Evolutionary conservation across 1,140 invertebrate species (phyloP).

Genomic region (Vanessa tameamea): DNA sequence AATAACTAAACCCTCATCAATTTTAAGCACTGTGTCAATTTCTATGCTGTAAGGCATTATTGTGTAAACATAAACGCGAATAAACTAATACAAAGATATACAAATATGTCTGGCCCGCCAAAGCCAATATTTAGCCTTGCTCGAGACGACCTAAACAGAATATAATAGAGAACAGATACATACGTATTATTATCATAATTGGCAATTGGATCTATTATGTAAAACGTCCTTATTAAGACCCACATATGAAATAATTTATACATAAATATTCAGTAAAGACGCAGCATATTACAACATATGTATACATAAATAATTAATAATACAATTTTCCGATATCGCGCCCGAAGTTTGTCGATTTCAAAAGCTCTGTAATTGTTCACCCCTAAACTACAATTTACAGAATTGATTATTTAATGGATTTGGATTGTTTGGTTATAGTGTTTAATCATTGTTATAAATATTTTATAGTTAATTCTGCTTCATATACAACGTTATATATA

Average conservation of each 20-base stretch:
- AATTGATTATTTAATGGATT: not conserved
- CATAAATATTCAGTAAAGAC: not conserved
- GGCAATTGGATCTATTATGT: not conserved
- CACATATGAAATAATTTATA: not conserved
- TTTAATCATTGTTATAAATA: not conserved
- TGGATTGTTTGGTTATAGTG: not conserved
- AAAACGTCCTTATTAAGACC: too few species aligned
- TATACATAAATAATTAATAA: not conserved
- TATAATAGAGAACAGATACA: not conserved
- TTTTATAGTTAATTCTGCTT: too few species aligned
- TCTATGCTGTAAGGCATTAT: too few species aligned
- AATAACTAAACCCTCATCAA: too few species aligned
- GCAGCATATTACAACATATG: not conserved
- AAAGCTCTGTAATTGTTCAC: not conserved
- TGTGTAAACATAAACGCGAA: not conserved
- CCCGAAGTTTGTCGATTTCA: slow-evolving; percentile 1
- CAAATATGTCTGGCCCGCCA: not conserved
- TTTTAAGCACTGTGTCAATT: too few species aligned
- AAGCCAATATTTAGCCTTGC: not conserved
- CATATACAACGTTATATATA: too few species aligned
- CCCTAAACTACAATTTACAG: slow-evolving; percentile 2
- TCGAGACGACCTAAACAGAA: not conserved
- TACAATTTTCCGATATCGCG: not conserved
- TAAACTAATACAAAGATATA: not conserved
- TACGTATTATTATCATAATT: not conserved